Base-by-base conservation (phyloP, 2,888 invertebrate species). In the Xanthostigma xanthostigma region DNA sequence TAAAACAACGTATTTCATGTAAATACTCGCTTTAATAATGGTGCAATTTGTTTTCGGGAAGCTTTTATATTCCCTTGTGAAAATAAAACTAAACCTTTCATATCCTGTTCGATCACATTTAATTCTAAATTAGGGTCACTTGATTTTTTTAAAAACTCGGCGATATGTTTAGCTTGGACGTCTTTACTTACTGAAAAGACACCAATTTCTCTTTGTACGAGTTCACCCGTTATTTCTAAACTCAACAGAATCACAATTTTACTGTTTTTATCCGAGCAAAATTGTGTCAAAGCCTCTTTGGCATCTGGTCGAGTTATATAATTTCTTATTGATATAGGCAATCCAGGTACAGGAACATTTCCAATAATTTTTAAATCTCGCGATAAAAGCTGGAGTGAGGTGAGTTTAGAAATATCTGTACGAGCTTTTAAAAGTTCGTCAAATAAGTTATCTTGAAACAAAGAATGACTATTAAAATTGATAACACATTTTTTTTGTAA, bases 331-430 rank as follows among this genome's bases (percentile, higher is more conserved):
- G 80, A 63, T 60, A 82, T 72, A 0, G 84, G 81, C 12, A 86
- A 63, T 58, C 73, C 71, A 0, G 69, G 74, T 10, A 71, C 65
- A 17, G 69, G 59, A 0, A 73, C 62, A 36, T 73, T 70, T 3
- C 71, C 71, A 1, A 82, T 62, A 1, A 80, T 59, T 70, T 92
- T 92, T 45, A 82, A 66, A 60, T 92, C 92, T 62, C 84, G 87
- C 48, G 75, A 71, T 10, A 92, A 64, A 4, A 92, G 66, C 59
- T 90, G 84, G 1, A 70, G 65, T 0, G 79, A 67, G 0, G 74
- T 73, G n/a, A 92, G 65, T 0, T 59, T 53, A 0, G 77, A 75
- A 0, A 87, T 73, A 59, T 89, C 80, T 39, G 74, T 72, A 47
- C 84, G 78, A 0, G 84, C 86, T 0, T 61, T 57, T 46, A 80